Percentiles rank a stretch among this genome's conserved stretches.
Conservation (phyloP, 2,113 vertebrate genomes). For the Meriones unguiculatus region DNA sequence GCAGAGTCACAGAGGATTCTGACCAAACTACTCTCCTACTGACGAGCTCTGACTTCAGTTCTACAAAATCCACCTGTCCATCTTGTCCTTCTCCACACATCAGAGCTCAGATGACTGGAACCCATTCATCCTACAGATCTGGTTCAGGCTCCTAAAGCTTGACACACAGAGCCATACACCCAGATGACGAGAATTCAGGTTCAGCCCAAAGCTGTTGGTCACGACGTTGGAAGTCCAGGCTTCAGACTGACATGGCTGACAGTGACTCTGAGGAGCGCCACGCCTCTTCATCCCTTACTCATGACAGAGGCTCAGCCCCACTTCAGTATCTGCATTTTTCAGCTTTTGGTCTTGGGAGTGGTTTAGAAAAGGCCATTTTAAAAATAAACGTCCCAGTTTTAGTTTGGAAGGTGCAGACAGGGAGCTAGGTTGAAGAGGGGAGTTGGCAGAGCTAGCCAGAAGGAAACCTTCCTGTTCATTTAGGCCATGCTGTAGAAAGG, state of each 20-base stretch:
- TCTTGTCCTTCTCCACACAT: background rate
- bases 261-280: rapidly evolving
- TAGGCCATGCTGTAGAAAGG: background rate
- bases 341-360: background rate
- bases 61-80: background rate
- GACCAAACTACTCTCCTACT: background rate
- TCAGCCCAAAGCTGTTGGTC: background rate
- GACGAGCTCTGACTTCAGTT: background rate
- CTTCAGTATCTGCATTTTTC: background rate
- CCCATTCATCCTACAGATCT: background rate
- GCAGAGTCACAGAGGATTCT: background rate
- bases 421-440: background rate
- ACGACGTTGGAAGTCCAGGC: background rate
- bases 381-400: background rate
- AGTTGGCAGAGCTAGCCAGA: background rate
- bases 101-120: rapidly evolving
- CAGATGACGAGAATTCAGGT: background rate
- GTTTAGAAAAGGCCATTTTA: background rate
- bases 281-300: rapidly evolving
- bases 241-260: background rate
- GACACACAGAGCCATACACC: too few relatives aligned
- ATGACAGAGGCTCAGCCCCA: too few relatives aligned
- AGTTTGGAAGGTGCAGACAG: background rate
- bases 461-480: background rate
- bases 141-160: background rate